Evolutionary conservation across 2,888 invertebrate species (phyloP), one percentile per base, ranked within the genome.

Genomic region (Eupithecia tripunctaria): DNA sequence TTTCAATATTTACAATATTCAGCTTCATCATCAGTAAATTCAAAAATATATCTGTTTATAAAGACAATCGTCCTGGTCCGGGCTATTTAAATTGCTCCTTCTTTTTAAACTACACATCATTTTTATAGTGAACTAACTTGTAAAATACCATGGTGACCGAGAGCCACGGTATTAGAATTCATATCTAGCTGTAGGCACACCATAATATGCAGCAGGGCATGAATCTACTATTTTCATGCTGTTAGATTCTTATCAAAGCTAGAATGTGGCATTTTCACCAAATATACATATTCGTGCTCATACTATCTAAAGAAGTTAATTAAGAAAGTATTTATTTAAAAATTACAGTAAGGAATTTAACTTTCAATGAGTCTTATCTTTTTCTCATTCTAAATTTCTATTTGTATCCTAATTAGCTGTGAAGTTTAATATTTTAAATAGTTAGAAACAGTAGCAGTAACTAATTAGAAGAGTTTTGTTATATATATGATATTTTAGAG

Each of bases 361-460:
- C n/a, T 66, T 29, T 60, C 25, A 38, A 64, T 21, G 12, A 25
- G 1, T 64, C 6, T n/a, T 8, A 64, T 63, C 36, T 36, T 25
- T 64, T 64, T 41, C 38, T 38, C 63, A 25, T 64, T 32, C 7
- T 12, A 7, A 63, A 63, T 63, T 36, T 32, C 6, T n/a, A 15
- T 63, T 36, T 36, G n/a, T 36, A 67, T 68, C 29, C 25, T 67
- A 68, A 74, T 60, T 47, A 71, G 38, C 65, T 74, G 73, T 47
- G 68, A 70, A 70, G 21, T 29, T 18, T 29, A 56, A 25, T 1
- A 21, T 56, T 56, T 32, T 32, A 3, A 4, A 51, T 8, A 51
- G 10, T 21, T 12, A 51, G 25, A 56, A 56, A 14, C 56, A 56
- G 25, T 56, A 56, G 36, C 14, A 56, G 56, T 25, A 38, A 67